A percentile compares a stretch with the other conserved stretches of the same genome.
Conservation (phyloP, 2,113 vertebrate species). For the Neofelis nebulosa region DNA sequence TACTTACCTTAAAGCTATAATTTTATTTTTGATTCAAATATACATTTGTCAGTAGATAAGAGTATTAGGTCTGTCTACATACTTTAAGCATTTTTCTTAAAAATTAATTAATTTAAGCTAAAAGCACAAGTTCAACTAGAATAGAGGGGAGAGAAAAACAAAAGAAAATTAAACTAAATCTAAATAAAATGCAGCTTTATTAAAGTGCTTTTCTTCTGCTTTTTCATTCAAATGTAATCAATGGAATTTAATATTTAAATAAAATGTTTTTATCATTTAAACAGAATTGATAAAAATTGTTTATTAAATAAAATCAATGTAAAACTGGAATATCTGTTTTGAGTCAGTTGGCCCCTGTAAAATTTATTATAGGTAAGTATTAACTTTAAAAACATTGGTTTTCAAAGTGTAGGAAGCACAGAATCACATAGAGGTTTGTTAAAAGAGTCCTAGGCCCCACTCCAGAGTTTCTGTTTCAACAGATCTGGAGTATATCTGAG, state of each 20-base stretch:
- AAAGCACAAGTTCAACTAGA: not conserved
- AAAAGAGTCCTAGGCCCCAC: not conserved
- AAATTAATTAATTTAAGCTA: not conserved
- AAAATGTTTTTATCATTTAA: not conserved
- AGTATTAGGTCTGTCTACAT: not conserved
- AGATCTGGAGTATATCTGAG: not conserved
- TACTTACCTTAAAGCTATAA: not conserved
- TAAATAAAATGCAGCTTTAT: not conserved
- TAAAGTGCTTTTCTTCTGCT: not conserved
- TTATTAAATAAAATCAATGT: not conserved
- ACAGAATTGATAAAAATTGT: not conserved
- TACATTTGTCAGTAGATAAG: not conserved
- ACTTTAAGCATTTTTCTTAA: not conserved
- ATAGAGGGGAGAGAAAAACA: not conserved
- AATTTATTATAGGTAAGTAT: not conserved
- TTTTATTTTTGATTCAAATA: not conserved
- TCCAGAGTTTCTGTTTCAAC: not conserved
- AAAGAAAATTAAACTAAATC: not conserved
- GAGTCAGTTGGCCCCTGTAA: not conserved
- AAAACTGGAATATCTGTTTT: not conserved
- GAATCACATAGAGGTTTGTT: not conserved
- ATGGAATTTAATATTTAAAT: not conserved
- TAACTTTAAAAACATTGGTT: not conserved
- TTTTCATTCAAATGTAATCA: not conserved
- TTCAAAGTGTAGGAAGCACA: not conserved